These are phyloP conservation scores for Dasypus novemcinctus DNA, from an alignment of 2,113 vertebrate species.

Conservation along the genomic window DNA sequence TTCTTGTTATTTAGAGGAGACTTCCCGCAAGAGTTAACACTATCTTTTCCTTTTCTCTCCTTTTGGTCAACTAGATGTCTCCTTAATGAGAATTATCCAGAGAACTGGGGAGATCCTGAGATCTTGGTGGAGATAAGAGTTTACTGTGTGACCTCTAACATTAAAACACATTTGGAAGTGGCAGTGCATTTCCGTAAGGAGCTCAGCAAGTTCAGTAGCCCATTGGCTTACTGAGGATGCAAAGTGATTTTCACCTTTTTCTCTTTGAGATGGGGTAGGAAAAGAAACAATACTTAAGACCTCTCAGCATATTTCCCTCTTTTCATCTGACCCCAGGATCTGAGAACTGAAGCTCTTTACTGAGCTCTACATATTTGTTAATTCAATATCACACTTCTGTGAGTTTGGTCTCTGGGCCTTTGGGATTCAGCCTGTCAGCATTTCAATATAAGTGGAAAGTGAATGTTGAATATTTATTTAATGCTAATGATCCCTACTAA, in stretches of 20 bases:
- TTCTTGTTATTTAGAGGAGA: not conserved
- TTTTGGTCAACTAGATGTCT: not conserved
- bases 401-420: no score
- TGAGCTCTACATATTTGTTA: no score
- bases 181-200: not conserved
- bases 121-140: not conserved
- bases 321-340: not conserved
- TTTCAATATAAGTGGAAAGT: constrained; percentile 40
- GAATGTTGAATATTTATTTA: constrained; percentile 70
- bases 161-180: not conserved
- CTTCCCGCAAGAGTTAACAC: not conserved
- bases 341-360: not conserved
- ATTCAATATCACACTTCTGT: no score
- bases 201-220: not conserved
- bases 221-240: not conserved
- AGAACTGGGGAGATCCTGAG: not conserved
- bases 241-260: not conserved
- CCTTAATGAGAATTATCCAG: not conserved
- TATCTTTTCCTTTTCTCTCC: not conserved
- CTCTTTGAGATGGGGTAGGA: not conserved
- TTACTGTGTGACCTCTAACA: not conserved
- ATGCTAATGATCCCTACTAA: constrained; percentile 47
- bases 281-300: not conserved
- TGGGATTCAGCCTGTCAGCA: no score
- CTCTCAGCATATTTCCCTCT: not conserved